A percentile compares a stretch with the other conserved stretches of the same genome.
Evolutionary conservation across 2,888 invertebrate genomes (phyloP).

Genomic region (Ctenicera cuprea): DNA sequence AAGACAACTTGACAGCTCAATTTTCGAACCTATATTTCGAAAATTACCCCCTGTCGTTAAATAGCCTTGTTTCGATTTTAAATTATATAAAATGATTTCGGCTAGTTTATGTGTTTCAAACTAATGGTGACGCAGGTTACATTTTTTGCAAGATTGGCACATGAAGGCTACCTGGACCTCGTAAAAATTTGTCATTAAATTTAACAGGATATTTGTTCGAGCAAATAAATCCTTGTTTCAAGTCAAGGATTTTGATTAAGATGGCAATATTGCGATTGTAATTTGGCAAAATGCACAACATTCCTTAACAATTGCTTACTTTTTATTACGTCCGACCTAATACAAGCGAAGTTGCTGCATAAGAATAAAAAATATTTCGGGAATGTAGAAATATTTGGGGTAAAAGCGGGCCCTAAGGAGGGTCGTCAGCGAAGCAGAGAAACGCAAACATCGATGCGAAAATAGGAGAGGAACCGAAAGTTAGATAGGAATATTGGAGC

Average conservation of each 20-base stretch:
- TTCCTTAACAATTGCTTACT: constrained; percentile 2
- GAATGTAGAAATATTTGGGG: constrained; percentile 31
- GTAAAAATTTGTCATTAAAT: no score
- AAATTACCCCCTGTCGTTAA: constrained; percentile 44
- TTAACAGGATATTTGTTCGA: no score
- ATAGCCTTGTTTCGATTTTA: constrained; percentile 34
- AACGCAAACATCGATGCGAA: constrained; percentile 40
- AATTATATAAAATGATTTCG: constrained; percentile 21
- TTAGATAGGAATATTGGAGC: constrained; percentile 28
- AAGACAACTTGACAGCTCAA: constrained; percentile 42
- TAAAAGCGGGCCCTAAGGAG: constrained; percentile 33
- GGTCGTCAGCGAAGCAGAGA: constrained; percentile 40
- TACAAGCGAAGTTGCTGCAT: constrained; percentile 4
- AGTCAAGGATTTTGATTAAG: no score
- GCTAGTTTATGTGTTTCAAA: neutral
- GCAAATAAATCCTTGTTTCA: no score
- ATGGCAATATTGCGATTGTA: no score
- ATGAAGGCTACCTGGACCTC: no score
- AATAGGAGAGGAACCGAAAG: constrained; percentile 30
- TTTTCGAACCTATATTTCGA: constrained; percentile 35
- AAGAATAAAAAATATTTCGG: constrained; percentile 22
- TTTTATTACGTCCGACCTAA: neutral
- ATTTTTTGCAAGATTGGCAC: neutral
- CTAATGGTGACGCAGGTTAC: no score
- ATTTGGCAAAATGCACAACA: neutral